Percentiles rank a stretch among this genome's conserved stretches.
Evolutionary conservation across 2,113 vertebrate species (phyloP).

Genomic region (Lampris megalopsis): DNA sequence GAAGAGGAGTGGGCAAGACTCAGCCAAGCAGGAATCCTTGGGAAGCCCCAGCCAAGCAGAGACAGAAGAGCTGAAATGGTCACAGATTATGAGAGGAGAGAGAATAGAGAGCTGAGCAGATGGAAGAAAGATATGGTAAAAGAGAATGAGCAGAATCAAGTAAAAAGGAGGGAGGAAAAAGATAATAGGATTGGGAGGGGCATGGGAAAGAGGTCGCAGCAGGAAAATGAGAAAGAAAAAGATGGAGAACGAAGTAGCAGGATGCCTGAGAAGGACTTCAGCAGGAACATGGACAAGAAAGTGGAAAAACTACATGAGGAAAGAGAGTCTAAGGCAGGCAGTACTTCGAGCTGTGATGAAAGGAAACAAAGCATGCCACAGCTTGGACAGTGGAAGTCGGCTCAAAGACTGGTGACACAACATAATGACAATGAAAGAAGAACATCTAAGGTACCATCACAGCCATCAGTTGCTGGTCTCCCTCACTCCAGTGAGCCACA

Average conservation of each 20-base stretch:
- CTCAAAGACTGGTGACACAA: not conserved
- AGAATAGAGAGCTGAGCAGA: conserved; percentile 16
- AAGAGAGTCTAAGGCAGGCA: not conserved
- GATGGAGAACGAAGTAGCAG: conserved; percentile 67
- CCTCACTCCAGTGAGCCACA: conserved; percentile 8
- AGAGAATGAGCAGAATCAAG: not conserved
- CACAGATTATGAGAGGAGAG: not conserved
- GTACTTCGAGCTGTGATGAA: not conserved
- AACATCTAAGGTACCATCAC: not conserved
- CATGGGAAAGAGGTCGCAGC: conserved; percentile 45
- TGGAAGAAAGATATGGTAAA: not conserved
- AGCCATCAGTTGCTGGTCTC: not conserved
- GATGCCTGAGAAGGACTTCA: conserved; percentile 6
- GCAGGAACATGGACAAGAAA: conserved; percentile 57
- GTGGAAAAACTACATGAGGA: not conserved
- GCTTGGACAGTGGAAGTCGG: conserved; percentile 15
- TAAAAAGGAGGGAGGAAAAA: conserved; percentile 12
- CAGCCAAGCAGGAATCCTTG: not conserved
- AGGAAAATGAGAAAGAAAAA: conserved; percentile 70
- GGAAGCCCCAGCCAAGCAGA: not conserved
- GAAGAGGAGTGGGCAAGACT: conserved; percentile 26
- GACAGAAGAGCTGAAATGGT: conserved; percentile 27
- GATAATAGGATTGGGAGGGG: conserved; percentile 36
- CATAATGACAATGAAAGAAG: conserved; percentile 9
- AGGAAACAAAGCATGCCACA: conserved; percentile 15